A percentile compares a stretch with the other conserved stretches of the same genome.
These are phyloP conservation scores for Catalaphyllia jardinei DNA, from an alignment of 64 coral and sea anemone genomes.

Conservation along the genomic window DNA sequence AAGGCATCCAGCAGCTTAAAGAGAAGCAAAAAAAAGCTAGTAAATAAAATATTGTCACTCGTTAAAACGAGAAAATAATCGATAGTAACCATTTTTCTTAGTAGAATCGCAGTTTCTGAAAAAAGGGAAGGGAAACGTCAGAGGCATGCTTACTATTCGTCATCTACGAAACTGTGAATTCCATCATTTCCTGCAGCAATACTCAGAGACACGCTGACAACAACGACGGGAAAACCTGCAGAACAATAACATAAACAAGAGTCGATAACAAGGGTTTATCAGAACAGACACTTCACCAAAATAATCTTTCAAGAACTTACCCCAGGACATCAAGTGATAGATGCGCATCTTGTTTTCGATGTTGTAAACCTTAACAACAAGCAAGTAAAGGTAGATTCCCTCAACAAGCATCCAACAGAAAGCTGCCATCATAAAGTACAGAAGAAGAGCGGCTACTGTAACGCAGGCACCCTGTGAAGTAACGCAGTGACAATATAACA, in stretches of 20 bases:
- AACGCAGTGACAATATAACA: not conserved
- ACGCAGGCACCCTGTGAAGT: not conserved
- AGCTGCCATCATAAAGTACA: conserved; percentile 53
- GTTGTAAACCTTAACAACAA: conserved; percentile 65
- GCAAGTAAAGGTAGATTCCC: not conserved
- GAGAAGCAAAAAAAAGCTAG: not conserved
- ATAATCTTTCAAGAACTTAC: not conserved
- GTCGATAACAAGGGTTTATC: not conserved
- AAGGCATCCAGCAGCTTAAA: not conserved
- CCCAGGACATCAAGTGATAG: conserved; percentile 47
- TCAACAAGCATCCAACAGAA: conserved; percentile 55
- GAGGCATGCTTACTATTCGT: conserved; percentile 8
- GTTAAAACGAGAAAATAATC: not conserved
- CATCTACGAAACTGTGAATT: not conserved
- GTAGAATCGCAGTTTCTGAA: not conserved
- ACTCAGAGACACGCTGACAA: not conserved
- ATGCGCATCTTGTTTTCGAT: conserved; percentile 15
- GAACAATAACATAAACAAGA: not conserved
- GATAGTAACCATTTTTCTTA: not conserved
- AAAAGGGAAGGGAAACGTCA: not conserved
- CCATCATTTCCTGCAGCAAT: conserved; percentile 14
- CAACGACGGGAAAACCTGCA: not conserved
- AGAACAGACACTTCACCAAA: not conserved
- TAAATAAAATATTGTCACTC: not conserved
- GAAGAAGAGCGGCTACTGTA: conserved; percentile 41